These are phyloP conservation scores for Tauraco erythrolophus DNA, from an alignment of 2,113 vertebrate species.

Conservation along the genomic window DNA sequence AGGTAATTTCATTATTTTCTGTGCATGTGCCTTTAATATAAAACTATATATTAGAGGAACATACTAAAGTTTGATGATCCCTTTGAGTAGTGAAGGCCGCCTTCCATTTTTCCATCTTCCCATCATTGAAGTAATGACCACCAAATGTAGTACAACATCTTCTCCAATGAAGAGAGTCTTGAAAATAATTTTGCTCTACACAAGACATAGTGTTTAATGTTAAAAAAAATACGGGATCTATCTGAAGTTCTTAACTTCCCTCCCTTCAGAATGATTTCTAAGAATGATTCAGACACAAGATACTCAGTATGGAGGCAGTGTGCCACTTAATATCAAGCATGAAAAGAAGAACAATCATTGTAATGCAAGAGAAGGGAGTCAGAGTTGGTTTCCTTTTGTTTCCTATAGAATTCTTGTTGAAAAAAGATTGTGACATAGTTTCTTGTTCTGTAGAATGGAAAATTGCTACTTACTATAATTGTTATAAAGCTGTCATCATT, in stretches of 20 bases:
- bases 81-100: neutral
- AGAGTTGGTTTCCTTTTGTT: neutral
- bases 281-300: neutral
- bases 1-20: neutral
- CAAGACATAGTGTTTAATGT: neutral
- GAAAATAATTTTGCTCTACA: neutral
- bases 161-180: neutral
- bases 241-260: neutral
- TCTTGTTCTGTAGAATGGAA: neutral
- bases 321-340: neutral
- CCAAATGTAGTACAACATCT: neutral
- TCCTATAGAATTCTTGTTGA: neutral
- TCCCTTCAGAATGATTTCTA: neutral
- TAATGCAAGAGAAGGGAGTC: neutral
- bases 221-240: neutral
- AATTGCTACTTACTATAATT: neutral
- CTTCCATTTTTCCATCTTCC: neutral
- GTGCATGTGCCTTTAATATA: neutral
- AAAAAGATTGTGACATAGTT: neutral
- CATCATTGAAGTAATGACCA: neutral
- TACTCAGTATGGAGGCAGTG: neutral
- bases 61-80: neutral
- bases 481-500: neutral
- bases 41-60: neutral
- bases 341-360: neutral